A percentile compares a stretch with the other conserved stretches of the same genome.
These are phyloP conservation scores for Melanotaenia nigrans DNA, from an alignment of 2,797 vertebrate species.

Conservation along the genomic window DNA sequence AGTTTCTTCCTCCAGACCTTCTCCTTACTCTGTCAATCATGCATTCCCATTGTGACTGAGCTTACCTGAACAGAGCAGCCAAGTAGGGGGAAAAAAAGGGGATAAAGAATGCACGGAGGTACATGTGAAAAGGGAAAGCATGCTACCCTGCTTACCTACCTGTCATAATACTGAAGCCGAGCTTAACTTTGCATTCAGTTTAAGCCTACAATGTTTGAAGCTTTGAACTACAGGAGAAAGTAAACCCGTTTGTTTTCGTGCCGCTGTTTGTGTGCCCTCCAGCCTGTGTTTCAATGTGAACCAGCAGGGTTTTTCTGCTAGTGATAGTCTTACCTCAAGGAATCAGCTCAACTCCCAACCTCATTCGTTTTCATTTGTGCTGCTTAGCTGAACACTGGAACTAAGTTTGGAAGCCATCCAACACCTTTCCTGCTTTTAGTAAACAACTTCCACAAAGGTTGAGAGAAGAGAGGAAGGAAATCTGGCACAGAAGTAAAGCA, in stretches of 20 bases:
- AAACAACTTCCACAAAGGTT: constrained; percentile 69
- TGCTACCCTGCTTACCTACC: constrained; percentile 20
- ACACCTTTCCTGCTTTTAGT: constrained; percentile 50
- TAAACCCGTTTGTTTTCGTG: constrained; percentile 7
- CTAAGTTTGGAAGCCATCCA: constrained; percentile 65
- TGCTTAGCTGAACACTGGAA: constrained; percentile 64
- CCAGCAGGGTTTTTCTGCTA: constrained; percentile 45
- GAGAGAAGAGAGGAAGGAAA: constrained; percentile 35
- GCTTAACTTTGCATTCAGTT: constrained; percentile 14
- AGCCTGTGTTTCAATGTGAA: constrained; percentile 35
- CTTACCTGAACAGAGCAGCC: constrained; percentile 52
- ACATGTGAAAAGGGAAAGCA: constrained; percentile 33
- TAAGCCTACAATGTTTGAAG: not conserved
- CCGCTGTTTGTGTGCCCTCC: constrained; percentile 32
- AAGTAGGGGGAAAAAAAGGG: constrained; percentile 32
- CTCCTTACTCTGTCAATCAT: constrained; percentile 61
- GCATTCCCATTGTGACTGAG: constrained; percentile 57
- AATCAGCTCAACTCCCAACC: constrained; percentile 53
- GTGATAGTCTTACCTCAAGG: constrained; percentile 61
- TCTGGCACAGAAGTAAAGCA: constrained; percentile 51
- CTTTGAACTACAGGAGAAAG: not conserved
- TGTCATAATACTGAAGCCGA: constrained; percentile 38
- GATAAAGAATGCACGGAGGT: constrained; percentile 34
- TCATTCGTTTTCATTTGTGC: constrained; percentile 75
- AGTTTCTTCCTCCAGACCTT: constrained; percentile 47